These are phyloP conservation scores for Lepilemur septentrionalis DNA, from an alignment of 2,797 vertebrate genomes.

Conservation along the genomic window DNA sequence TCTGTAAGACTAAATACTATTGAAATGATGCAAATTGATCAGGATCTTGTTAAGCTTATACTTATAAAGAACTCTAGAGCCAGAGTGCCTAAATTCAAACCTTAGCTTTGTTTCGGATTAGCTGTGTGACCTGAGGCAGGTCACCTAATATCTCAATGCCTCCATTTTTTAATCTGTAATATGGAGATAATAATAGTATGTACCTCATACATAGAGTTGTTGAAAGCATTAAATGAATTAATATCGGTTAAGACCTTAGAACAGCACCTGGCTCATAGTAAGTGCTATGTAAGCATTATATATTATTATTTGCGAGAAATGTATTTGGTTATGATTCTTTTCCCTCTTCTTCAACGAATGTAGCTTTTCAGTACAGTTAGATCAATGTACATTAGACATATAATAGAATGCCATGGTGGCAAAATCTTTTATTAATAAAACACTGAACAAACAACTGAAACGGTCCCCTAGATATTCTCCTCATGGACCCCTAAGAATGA, in stretches of 20 bases:
- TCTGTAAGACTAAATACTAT: not conserved
- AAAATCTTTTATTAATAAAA: slow-evolving; percentile 21
- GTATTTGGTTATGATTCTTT: not conserved
- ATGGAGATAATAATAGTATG: not conserved
- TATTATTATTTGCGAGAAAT: slow-evolving; percentile 32
- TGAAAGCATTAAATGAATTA: not conserved
- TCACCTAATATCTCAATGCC: not conserved
- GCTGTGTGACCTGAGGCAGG: not conserved
- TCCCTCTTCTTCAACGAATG: not conserved
- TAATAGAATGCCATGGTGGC: not conserved
- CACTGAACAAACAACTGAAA: not conserved
- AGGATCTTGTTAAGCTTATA: slow-evolving; percentile 28
- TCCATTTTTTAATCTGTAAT: not conserved
- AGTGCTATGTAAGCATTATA: not conserved
- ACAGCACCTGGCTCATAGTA: not conserved
- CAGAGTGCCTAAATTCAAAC: not conserved
- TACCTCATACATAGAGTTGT: not conserved
- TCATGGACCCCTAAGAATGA: not conserved
- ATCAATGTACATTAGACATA: slow-evolving; percentile 11
- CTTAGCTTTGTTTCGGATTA: slow-evolving; percentile 7
- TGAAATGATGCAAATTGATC: not conserved
- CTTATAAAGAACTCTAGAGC: not conserved
- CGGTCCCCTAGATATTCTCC: not conserved
- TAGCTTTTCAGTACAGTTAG: slow-evolving; percentile 3
- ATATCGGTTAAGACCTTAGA: not conserved